Evolutionary conservation across 2,797 vertebrate species (phyloP).

Genomic region (Hydrophis major): DNA sequence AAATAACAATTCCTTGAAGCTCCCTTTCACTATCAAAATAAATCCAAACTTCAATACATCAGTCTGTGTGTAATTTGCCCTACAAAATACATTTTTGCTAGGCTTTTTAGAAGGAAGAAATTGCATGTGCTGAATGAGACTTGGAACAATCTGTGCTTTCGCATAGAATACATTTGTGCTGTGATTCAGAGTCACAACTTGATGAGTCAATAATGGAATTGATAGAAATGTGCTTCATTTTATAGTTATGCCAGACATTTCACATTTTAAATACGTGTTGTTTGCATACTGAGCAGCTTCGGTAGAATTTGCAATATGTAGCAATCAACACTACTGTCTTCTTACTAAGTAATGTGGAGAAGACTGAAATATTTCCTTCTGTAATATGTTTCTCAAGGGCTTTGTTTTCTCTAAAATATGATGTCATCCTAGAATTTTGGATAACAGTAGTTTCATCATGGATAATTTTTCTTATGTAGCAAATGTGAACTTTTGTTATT

Average conservation of each 20-base stretch:
- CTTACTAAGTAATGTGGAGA: slow-evolving; percentile 4
- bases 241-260: slow-evolving; percentile 1
- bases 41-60: background rate
- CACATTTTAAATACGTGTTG: slow-evolving; percentile 16
- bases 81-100: slow-evolving; percentile 31
- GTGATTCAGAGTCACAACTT: slow-evolving; percentile 8
- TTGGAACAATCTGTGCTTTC: slow-evolving; percentile 16
- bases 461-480: background rate
- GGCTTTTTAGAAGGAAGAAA: slow-evolving; percentile 13
- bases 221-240: slow-evolving; percentile 18
- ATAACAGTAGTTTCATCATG: background rate
- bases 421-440: background rate
- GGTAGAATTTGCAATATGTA: background rate
- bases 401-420: slow-evolving; percentile 15
- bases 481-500: slow-evolving; percentile 14
- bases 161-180: background rate
- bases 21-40: slow-evolving; percentile 2
- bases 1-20: background rate
- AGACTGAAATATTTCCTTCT: slow-evolving; percentile 15
- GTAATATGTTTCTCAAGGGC: slow-evolving; percentile 11
- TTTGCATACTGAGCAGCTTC: slow-evolving; percentile 11
- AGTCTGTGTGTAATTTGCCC: background rate
- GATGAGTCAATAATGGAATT: slow-evolving; percentile 9
- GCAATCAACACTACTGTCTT: background rate
- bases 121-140: background rate